Base-by-base conservation (phyloP, 2,113 vertebrate genomes). In the Pholis gunnellus region DNA sequence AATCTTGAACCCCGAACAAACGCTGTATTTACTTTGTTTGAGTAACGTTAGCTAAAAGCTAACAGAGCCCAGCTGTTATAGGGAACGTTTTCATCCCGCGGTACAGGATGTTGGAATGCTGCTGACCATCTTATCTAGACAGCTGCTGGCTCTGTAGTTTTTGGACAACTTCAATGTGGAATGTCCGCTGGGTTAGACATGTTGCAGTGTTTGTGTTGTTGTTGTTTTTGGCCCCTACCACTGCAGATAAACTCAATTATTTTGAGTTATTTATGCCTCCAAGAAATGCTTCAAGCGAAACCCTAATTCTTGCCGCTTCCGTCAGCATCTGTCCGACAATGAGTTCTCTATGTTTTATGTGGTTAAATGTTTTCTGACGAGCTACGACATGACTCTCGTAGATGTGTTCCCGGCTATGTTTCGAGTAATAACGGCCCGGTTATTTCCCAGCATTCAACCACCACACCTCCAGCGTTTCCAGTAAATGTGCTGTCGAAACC, bases 361-460 rank as follows among this genome's bases (percentile, higher is more conserved):
- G 38, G 50, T 48, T 36, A 22, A 17, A 29, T 48, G 29, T 64
- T 70, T 14, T 67, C 71, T 48, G 36, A 67, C 31, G 40, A 17
- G 31, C 64, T 69, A 54, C 4, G 3, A 38, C 52, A 11, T 34
- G 38, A 77, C n/a, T 36, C 27, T 2, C 40, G 31, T 34, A 52
- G 25, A 57, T 10, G 20, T 22, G 17, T 65, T 65, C 18, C 17
- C 56, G 4, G 14, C 27, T 81, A 52, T 66, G 48, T 74, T 48
- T 74, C 65, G 27, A 67, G 17, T 44, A 31, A 46, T 31, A 72
- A 7, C 27, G 0, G 0, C 81, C 56, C 57, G 14, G 2, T 7
- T 34, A 8, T 17, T 57, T 59, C 61, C 72, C 5, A 54, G 46
- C 63, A 31, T 74, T 80, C 9, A 77, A 31, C 70, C 31, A 27